phyloP scores from a whole-genome alignment of 2,113 vertebrate genomes.

The Brachyhypopomus occidentalis region DNA sequence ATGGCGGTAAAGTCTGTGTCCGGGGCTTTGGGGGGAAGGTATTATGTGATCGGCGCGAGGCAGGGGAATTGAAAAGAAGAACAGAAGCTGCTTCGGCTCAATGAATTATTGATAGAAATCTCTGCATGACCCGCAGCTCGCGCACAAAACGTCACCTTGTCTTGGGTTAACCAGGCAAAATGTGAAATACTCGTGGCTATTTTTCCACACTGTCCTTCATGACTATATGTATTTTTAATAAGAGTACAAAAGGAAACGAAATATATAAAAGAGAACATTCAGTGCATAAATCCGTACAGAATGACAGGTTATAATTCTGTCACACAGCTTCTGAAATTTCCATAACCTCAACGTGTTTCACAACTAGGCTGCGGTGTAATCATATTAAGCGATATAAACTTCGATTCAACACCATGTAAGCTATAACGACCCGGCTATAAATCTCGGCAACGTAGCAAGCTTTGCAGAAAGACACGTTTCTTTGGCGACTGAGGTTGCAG shows the following conservation, averaged over 20 bases:
- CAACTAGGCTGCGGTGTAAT: too few relatives aligned
- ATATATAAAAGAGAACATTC: background rate
- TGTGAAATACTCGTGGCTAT: constrained; percentile 39
- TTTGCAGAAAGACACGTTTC: constrained; percentile 8
- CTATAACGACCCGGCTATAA: background rate
- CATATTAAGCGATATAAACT: background rate
- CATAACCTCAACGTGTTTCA: too few relatives aligned
- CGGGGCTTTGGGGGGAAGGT: constrained; percentile 64
- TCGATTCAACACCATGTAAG: background rate
- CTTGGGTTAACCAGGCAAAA: constrained; percentile 72
- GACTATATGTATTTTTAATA: background rate
- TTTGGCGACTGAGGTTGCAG: constrained; percentile 6
- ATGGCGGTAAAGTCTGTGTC: constrained; percentile 41
- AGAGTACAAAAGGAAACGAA: background rate
- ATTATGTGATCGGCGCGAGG: constrained; percentile 74
- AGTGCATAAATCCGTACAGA: too few relatives aligned
- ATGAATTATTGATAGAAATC: constrained; percentile 81
- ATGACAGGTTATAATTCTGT: too few relatives aligned
- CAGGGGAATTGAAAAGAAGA: constrained; percentile 73
- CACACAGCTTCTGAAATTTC: too few relatives aligned
- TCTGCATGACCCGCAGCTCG: constrained; percentile 65
- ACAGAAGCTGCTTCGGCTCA: constrained; percentile 74
- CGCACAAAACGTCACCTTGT: constrained; percentile 62
- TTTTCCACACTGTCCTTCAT: constrained; percentile 26
- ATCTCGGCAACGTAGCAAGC: background rate